Evolutionary conservation across 1,140 invertebrate genomes (phyloP).

Genomic region (Ceratitis capitata): DNA sequence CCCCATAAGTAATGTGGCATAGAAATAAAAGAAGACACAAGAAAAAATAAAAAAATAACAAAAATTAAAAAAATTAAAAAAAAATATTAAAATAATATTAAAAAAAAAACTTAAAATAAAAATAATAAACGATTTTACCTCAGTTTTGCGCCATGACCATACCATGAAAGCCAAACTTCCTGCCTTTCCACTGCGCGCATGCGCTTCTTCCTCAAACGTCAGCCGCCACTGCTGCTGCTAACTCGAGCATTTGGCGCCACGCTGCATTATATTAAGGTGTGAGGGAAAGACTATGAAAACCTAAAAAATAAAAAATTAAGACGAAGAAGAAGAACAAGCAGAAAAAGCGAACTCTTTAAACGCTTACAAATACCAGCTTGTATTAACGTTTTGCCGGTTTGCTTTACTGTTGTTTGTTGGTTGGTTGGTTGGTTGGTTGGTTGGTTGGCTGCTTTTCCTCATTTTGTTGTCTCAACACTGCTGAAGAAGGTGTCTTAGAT

Average conservation of each 20-base stretch:
- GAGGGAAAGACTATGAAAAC: neutral
- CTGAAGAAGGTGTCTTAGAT: neutral
- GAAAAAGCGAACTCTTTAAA: neutral
- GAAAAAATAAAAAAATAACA: neutral
- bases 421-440: neutral
- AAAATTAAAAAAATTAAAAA: neutral
- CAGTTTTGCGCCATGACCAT: neutral
- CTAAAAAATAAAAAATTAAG: no score
- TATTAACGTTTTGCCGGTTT: neutral
- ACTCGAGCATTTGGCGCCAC: neutral
- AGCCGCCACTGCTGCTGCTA: neutral
- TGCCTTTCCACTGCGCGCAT: constrained; percentile 11
- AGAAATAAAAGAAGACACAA: neutral
- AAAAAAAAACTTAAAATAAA: no score
- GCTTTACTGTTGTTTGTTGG: neutral
- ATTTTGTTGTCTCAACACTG: no score
- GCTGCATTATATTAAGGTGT: neutral
- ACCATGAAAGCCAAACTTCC: neutral
- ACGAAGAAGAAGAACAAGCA: neutral
- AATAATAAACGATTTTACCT: neutral
- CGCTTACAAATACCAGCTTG: neutral
- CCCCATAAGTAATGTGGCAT: neutral
- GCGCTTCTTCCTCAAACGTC: neutral
- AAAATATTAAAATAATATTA: no score
- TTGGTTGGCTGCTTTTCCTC: neutral